A percentile compares a stretch with the other conserved stretches of the same genome.
These are phyloP conservation scores for Folsomia manolachei DNA, from an alignment of 2,888 invertebrate species.

Conservation along the genomic window DNA sequence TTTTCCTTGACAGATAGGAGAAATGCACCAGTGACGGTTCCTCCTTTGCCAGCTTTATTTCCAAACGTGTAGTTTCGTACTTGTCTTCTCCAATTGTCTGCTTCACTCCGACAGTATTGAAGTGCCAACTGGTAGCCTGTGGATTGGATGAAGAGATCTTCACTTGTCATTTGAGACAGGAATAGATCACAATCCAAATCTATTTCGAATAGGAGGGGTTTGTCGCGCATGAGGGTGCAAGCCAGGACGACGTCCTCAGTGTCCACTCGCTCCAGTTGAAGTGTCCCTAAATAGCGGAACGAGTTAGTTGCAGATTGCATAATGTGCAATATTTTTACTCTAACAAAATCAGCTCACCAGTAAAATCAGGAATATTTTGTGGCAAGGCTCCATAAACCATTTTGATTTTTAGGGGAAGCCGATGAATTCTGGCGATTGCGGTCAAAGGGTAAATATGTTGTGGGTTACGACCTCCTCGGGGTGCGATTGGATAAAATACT, in stretches of 20 bases:
- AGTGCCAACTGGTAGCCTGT: conserved; percentile 65
- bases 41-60: conserved; percentile 53
- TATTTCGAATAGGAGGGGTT: conserved; percentile 58
- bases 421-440: conserved; percentile 61
- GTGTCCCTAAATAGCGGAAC: conserved; percentile 55
- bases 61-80: conserved; percentile 52
- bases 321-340: not conserved
- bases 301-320: not conserved
- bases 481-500: conserved; percentile 66
- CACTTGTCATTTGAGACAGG: conserved; percentile 62
- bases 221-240: conserved; percentile 60
- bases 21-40: conserved; percentile 38
- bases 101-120: conserved; percentile 62
- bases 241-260: conserved; percentile 66
- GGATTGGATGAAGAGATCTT: conserved; percentile 63
- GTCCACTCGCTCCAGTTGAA: conserved; percentile 63
- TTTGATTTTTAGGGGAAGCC: conserved; percentile 62
- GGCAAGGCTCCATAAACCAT: conserved; percentile 56
- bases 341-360: conserved; percentile 56
- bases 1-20: conserved; percentile 37
- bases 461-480: conserved; percentile 55
- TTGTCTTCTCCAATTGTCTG: conserved; percentile 55
- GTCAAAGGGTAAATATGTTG: conserved; percentile 57
- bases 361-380: conserved; percentile 58
- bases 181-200: conserved; percentile 60